These are phyloP conservation scores for Columbina picui DNA, from an alignment of 2,113 vertebrate species.

Conservation along the genomic window DNA sequence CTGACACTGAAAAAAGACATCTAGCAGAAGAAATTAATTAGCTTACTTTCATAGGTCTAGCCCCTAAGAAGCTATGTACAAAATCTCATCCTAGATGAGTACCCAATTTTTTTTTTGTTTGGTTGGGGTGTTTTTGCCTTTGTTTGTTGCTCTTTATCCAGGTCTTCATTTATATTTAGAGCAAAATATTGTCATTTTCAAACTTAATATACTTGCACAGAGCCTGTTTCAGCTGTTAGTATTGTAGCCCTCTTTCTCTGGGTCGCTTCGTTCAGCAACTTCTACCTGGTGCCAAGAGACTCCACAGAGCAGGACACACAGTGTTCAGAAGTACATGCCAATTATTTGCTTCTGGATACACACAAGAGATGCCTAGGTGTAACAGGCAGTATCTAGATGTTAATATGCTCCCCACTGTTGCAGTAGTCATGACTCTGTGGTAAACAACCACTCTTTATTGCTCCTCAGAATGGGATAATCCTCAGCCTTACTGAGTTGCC, in stretches of 20 bases:
- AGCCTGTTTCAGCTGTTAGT: not conserved
- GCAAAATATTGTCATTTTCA: not conserved
- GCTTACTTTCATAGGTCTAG: not conserved
- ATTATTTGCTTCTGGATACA: not conserved
- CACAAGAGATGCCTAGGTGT: not conserved
- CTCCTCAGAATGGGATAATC: not conserved
- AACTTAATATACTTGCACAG: not conserved
- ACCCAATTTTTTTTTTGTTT: not conserved
- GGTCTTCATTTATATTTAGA: not conserved
- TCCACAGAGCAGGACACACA: not conserved
- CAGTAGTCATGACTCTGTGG: not conserved
- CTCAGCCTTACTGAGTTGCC: not conserved
- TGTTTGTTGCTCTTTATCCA: not conserved
- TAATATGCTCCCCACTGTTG: not conserved
- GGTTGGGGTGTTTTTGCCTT: not conserved
- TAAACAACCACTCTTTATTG: not conserved
- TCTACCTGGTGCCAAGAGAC: not conserved
- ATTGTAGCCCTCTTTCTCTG: not conserved
- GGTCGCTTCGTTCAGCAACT: not conserved
- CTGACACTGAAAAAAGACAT: fast-evolving
- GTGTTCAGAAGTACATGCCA: not conserved
- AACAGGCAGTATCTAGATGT: not conserved
- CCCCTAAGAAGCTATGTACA: not conserved
- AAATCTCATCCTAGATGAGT: not conserved
- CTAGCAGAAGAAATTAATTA: not conserved